These are phyloP conservation scores for Danio kyathit DNA, from an alignment of 2,797 vertebrate species.

Conservation along the genomic window DNA sequence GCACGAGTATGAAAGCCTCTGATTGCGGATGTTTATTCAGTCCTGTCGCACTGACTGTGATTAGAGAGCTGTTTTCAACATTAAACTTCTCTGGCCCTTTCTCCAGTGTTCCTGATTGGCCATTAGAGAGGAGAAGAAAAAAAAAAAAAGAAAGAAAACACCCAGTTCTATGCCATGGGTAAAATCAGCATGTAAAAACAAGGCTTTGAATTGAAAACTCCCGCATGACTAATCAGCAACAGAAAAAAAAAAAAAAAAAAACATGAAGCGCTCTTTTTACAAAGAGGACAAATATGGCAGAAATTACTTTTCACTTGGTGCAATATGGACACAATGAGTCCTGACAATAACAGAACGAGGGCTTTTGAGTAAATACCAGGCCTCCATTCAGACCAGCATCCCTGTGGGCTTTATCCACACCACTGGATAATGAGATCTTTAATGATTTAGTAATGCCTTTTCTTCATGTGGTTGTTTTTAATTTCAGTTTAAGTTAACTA, in stretches of 20 bases:
- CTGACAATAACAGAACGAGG: conserved; percentile 9
- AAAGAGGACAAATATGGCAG: conserved; percentile 31
- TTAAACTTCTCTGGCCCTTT: conserved; percentile 44
- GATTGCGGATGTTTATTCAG: conserved; percentile 52
- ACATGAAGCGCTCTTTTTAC: conserved; percentile 43
- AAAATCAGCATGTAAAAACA: conserved; percentile 38
- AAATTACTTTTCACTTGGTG: conserved; percentile 32
- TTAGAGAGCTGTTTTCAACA: conserved; percentile 46
- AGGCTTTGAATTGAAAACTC: conserved; percentile 45
- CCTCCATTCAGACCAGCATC: conserved; percentile 12
- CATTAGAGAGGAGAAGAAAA: conserved; percentile 26
- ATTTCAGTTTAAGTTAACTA: background rate
- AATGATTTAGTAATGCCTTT: background rate
- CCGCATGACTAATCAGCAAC: conserved; percentile 44
- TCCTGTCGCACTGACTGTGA: conserved; percentile 41
- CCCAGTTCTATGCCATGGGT: conserved; percentile 16
- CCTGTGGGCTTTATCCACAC: conserved; percentile 9
- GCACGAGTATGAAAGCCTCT: conserved; percentile 36
- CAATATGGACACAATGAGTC: conserved; percentile 27
- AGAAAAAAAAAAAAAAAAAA: conserved; percentile 13
- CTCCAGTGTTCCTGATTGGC: conserved; percentile 41
- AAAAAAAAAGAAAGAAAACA: background rate
- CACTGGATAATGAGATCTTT: background rate
- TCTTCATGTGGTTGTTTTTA: background rate
- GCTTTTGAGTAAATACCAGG: conserved; percentile 6